These are phyloP conservation scores for Cyrtodaria siliqua DNA, from an alignment of 2,888 invertebrate species.

Conservation along the genomic window DNA sequence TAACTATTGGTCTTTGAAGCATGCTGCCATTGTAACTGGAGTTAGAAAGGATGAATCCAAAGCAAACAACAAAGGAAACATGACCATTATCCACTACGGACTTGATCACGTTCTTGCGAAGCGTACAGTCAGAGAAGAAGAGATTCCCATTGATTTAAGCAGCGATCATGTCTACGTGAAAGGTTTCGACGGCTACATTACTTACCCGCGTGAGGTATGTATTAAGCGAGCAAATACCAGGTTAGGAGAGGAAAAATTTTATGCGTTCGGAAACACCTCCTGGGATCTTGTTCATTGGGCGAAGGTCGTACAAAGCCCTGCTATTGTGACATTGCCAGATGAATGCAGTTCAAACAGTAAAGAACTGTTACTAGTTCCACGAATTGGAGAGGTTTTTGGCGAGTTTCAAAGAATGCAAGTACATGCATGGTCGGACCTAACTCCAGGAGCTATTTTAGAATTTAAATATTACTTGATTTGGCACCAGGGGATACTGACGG, in stretches of 20 bases:
- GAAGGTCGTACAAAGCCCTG: slow-evolving; percentile 34
- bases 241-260: slow-evolving; percentile 29
- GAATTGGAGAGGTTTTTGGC: slow-evolving; percentile 6
- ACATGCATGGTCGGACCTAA: slow-evolving; percentile 32
- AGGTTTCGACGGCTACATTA: slow-evolving; percentile 24
- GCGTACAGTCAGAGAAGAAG: slow-evolving; percentile 31
- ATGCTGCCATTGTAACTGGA: slow-evolving; percentile 28
- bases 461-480: slow-evolving; percentile 33
- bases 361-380: slow-evolving; percentile 24
- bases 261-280: slow-evolving; percentile 23
- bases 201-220: slow-evolving; percentile 17
- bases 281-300: slow-evolving; percentile 49
- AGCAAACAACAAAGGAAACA: neutral
- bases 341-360: neutral
- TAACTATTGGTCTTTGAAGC: slow-evolving; percentile 30
- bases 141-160: slow-evolving; percentile 12
- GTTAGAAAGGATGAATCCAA: slow-evolving; percentile 8
- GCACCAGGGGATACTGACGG: slow-evolving; percentile 41
- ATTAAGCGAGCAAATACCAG: slow-evolving; percentile 25
- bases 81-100: slow-evolving; percentile 38
- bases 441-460: slow-evolving; percentile 37
- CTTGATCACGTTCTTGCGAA: slow-evolving; percentile 10
- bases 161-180: slow-evolving; percentile 9
- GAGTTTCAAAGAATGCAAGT: slow-evolving; percentile 28
- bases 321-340: neutral